Conservation (phyloP, 1,140 invertebrate genomes). For the Aphelinus certus region DNA sequence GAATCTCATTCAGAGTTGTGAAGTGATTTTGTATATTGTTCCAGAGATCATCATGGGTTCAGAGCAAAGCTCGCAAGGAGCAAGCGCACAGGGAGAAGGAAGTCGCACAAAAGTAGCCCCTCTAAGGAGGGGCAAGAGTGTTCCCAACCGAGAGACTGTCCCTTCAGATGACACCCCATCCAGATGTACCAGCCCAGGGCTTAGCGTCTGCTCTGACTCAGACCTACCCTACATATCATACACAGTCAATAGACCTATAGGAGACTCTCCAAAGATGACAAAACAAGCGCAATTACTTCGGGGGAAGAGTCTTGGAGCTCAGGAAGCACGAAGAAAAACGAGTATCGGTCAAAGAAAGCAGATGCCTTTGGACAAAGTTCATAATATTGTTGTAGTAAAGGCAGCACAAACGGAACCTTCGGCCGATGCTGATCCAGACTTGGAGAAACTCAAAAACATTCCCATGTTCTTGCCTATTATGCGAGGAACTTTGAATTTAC, state of each 20-base stretch:
- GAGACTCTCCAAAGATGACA: constrained; percentile 81
- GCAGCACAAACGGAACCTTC: constrained; percentile 70
- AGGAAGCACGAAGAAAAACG: constrained; percentile 56
- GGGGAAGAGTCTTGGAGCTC: constrained; percentile 59
- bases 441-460: constrained; percentile 80
- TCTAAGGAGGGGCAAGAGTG: constrained; percentile 68
- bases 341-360: constrained; percentile 54
- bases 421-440: constrained; percentile 82
- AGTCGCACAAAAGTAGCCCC: constrained; percentile 52
- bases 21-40: neutral
- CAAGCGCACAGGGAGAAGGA: constrained; percentile 43
- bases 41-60: constrained; percentile 64
- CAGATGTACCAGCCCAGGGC: constrained; percentile 80
- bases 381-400: constrained; percentile 88
- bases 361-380: constrained; percentile 54
- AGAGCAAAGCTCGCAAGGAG: constrained; percentile 68
- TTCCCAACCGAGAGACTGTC: constrained; percentile 64
- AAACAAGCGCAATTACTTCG: constrained; percentile 66
- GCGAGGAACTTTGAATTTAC: constrained; percentile 85
- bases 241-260: constrained; percentile 90
- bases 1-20: too few species aligned
- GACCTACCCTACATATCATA: constrained; percentile 96
- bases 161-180: constrained; percentile 69
- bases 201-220: constrained; percentile 87
- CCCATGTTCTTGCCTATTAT: constrained; percentile 94